Conservation (phyloP, 2,888 invertebrate species). For the Cyclophora albipunctata region DNA sequence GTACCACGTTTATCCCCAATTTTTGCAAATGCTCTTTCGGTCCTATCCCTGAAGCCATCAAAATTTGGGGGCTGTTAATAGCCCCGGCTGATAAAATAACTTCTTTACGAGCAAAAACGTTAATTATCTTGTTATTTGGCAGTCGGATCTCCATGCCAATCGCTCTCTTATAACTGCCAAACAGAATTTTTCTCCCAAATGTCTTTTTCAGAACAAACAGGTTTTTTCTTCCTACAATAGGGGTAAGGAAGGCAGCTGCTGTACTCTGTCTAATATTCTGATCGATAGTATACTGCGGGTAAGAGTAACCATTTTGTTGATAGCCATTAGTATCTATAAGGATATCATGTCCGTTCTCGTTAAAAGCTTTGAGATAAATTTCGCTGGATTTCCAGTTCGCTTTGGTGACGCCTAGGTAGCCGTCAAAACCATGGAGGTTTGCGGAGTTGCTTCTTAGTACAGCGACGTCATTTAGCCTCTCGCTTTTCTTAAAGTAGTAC, state of each 20-base stretch:
- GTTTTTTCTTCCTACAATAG: slow-evolving; percentile 34
- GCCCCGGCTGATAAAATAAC: slow-evolving; percentile 45
- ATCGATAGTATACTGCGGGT: slow-evolving; percentile 28
- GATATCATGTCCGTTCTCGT: slow-evolving; percentile 35
- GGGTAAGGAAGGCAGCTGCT: slow-evolving; percentile 32
- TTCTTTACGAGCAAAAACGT: slow-evolving; percentile 31
- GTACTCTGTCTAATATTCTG: slow-evolving; percentile 34
- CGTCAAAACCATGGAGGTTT: slow-evolving; percentile 31
- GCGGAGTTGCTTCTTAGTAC: slow-evolving; percentile 34
- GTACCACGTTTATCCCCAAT: slow-evolving; percentile 26
- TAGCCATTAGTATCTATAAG: slow-evolving; percentile 33
- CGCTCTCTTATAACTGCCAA: slow-evolving; percentile 28
- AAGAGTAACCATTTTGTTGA: slow-evolving; percentile 36
- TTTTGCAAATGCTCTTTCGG: slow-evolving; percentile 35
- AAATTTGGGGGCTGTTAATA: slow-evolving; percentile 40
- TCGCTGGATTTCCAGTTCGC: slow-evolving; percentile 42
- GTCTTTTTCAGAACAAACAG: slow-evolving; percentile 39
- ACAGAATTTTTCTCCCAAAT: slow-evolving; percentile 32
- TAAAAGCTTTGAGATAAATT: slow-evolving; percentile 38
- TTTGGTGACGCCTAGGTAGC: slow-evolving; percentile 32
- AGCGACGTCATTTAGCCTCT: slow-evolving; percentile 21
- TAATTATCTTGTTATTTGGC: slow-evolving; percentile 17
- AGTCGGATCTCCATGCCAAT: slow-evolving; percentile 33
- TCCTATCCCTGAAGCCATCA: slow-evolving; percentile 52
- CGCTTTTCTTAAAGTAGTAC: slow-evolving; percentile 42